Evolutionary conservation across 2,888 invertebrate genomes (phyloP).

Genomic region (Hydropsyche betteni): DNA sequence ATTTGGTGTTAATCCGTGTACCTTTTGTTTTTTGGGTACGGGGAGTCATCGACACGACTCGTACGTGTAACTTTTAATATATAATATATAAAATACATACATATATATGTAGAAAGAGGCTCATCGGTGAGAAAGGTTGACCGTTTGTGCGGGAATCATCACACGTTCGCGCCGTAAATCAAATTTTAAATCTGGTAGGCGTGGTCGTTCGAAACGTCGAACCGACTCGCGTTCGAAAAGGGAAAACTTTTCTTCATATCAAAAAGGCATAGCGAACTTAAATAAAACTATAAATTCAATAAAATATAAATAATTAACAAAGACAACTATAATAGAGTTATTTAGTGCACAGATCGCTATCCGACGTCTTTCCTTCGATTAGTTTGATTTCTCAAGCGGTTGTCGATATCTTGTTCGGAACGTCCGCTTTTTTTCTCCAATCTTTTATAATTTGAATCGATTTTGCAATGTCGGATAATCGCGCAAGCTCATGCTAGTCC

Average conservation of each 20-base stretch:
- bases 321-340: too few relatives aligned
- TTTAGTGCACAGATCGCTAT: too few relatives aligned
- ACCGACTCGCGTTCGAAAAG: slow-evolving; percentile 21
- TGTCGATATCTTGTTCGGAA: neutral
- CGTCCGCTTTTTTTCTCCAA: neutral
- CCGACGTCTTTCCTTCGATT: too few relatives aligned
- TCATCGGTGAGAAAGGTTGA: slow-evolving; percentile 41
- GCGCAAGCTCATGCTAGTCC: slow-evolving; percentile 6
- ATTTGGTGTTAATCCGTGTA: slow-evolving; percentile 23
- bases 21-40: slow-evolving; percentile 34
- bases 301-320: too few relatives aligned
- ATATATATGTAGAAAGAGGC: neutral
- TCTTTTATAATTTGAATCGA: slow-evolving; percentile 1
- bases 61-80: too few relatives aligned
- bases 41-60: slow-evolving; percentile 35
- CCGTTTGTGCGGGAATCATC: slow-evolving; percentile 37
- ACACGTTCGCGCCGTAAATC: slow-evolving; percentile 42
- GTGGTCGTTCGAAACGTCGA: slow-evolving; percentile 19
- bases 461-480: slow-evolving; percentile 3
- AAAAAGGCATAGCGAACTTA: too few relatives aligned
- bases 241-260: neutral
- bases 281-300: too few relatives aligned
- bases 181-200: slow-evolving; percentile 42
- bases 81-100: too few relatives aligned
- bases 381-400: neutral